Evolutionary conservation across 2,113 vertebrate species (phyloP), one percentile per base, ranked within the genome.

Genomic region (Zosterops japonicus): DNA sequence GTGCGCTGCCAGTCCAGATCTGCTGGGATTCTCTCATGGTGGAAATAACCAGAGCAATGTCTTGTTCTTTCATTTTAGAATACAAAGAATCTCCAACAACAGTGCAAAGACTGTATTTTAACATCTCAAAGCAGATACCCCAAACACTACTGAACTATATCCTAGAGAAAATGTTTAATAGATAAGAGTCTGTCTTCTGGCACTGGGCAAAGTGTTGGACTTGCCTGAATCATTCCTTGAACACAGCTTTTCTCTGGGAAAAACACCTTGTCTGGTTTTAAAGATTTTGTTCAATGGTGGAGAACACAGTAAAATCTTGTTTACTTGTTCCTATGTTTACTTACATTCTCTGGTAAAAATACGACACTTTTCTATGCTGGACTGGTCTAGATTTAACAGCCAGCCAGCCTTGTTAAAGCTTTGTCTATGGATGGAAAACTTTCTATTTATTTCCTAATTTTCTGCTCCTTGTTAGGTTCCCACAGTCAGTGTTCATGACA

Each of bases 241-340:
- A 80, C 35, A 83, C 27, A 64, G 69, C 42, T 90, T 87, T 89
- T 89, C 56, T 70, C 42, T 52, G 63, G 68, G 67, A 76, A 94
- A 87, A 95, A 44, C 39, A 35, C 35, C 71, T 70, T 61, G 39
- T 56, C 75, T 67, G 39, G 42, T 57, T 95, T 90, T 88, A 93
- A 96, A 93, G 83, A 86, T 81, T 90, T 80, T 95, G 83, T 69
- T 93, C 90, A 93, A 5, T 70, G 75, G 61, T 53, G 52, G 86
- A 81, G 80, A 95, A 93, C 72, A 71, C 33, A 64, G 64, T 46
- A 79, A 96, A 92, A 88, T 76, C 79, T 88, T 88, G 55, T 76
- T 91, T 87, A 93, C 21, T 85, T 94, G 33, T 77, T 87, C 50
- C 59, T 50, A 1, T 59, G 42, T 81, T 92, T 87, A 33, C 64